A percentile compares a stretch with the other conserved stretches of the same genome.
These are phyloP conservation scores for Bellardia bayeri DNA, from an alignment of 2,888 invertebrate species.

Conservation along the genomic window DNA sequence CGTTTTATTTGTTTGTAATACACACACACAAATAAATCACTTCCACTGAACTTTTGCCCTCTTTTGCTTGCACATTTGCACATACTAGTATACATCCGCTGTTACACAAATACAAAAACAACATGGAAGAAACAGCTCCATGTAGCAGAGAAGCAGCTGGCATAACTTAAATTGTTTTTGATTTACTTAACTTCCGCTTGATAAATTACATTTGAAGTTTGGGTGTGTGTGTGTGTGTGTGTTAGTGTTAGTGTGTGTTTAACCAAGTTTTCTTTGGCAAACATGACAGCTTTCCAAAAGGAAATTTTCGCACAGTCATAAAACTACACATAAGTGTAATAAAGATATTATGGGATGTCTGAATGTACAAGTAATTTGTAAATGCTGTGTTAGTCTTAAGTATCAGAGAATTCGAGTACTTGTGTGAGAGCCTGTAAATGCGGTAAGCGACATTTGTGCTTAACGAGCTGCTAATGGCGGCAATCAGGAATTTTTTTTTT, in stretches of 20 bases:
- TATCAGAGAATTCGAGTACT: conserved; percentile 8
- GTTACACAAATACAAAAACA: background rate
- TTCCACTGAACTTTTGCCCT: conserved; percentile 28
- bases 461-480: conserved; percentile 73
- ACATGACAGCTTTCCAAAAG: conserved; percentile 63
- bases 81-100: background rate
- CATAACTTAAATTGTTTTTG: conserved; percentile 70
- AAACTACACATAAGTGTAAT: conserved; percentile 44
- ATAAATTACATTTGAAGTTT: conserved; percentile 73
- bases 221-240: background rate
- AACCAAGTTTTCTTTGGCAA: conserved; percentile 52
- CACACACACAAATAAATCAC: conserved; percentile 47
- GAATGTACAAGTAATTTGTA: conserved; percentile 57
- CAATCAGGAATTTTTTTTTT: conserved; percentile 66
- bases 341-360: conserved; percentile 3
- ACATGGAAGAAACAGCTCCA: background rate
- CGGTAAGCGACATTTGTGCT: conserved; percentile 70
- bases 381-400: conserved; percentile 29
- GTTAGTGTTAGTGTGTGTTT: background rate
- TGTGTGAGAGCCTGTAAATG: conserved; percentile 29
- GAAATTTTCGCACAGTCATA: conserved; percentile 15
- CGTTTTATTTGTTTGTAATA: conserved; percentile 39
- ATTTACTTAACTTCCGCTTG: conserved; percentile 71
- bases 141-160: conserved; percentile 49
- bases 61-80: background rate